phyloP scores from a whole-genome alignment of 2,113 vertebrate species.

The Cardinalis cardinalis region DNA sequence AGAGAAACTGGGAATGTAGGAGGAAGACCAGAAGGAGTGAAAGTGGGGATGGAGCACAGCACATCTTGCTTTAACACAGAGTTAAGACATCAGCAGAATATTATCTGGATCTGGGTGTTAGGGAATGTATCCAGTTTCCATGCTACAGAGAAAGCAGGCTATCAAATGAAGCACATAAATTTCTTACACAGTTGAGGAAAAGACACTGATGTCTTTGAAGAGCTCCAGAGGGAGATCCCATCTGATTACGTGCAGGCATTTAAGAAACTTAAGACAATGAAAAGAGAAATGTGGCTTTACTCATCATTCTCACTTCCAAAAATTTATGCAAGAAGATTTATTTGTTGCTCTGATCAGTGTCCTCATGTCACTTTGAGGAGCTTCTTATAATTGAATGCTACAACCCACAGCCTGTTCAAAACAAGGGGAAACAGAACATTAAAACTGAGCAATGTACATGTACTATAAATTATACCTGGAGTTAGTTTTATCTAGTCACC shows the following conservation, averaged over 20 bases:
- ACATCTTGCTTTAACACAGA: rapidly evolving
- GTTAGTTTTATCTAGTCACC: neutral
- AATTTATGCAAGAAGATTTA: slow-evolving; percentile 1
- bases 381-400: neutral
- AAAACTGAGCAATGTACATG: neutral
- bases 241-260: slow-evolving; percentile 15
- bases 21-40: neutral
- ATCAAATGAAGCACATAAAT: slow-evolving; percentile 27
- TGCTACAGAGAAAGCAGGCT: neutral
- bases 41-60: neutral
- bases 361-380: neutral
- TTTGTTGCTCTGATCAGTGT: neutral
- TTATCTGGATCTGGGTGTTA: neutral
- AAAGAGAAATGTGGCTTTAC: slow-evolving; percentile 14
- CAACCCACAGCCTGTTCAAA: neutral
- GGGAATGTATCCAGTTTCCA: neutral
- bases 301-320: neutral
- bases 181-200: neutral
- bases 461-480: neutral
- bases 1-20: neutral
- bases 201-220: slow-evolving; percentile 14
- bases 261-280: neutral
- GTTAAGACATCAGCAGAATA: neutral
- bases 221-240: slow-evolving; percentile 20
- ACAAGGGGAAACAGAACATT: neutral